A percentile compares a stretch with the other conserved stretches of the same genome.
phyloP scores from a whole-genome alignment of 2,113 vertebrate species.

The Melierax canorus region DNA sequence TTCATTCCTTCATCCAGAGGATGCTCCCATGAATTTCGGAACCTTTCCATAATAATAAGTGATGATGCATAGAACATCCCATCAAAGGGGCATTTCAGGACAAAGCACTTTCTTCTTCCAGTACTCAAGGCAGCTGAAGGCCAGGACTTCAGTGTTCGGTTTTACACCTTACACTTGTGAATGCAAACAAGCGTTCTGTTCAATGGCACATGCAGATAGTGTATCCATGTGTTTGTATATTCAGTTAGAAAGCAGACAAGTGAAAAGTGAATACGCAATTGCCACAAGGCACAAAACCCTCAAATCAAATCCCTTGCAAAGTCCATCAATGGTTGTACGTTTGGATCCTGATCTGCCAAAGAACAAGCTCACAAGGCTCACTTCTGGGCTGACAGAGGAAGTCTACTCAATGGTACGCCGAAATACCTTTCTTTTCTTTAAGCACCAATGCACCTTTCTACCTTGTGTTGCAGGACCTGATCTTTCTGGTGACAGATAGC shows the following conservation, averaged over 20 bases:
- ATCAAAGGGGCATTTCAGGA: background rate
- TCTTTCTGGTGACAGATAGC: background rate
- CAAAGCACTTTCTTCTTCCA: background rate
- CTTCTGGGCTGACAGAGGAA: background rate
- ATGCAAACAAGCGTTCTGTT: background rate
- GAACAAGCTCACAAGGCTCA: background rate
- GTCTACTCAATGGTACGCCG: background rate
- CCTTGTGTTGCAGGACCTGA: background rate
- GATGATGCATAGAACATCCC: background rate
- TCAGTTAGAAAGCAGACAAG: background rate
- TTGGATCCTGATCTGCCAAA: background rate
- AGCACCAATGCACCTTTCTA: background rate
- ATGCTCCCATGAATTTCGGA: background rate
- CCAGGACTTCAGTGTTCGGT: background rate
- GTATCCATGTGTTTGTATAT: rapidly evolving
- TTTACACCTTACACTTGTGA: background rate
- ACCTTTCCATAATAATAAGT: background rate
- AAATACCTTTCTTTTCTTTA: background rate
- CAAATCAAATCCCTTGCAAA: background rate
- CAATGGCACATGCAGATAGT: background rate
- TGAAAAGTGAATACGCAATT: background rate
- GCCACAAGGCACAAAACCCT: background rate
- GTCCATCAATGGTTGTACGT: background rate
- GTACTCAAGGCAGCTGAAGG: background rate
- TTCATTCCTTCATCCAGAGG: background rate